Evolutionary conservation across 2,797 vertebrate genomes (phyloP), one percentile per base, ranked within the genome.

Genomic region (Phrynocephalus vlangalii): DNA sequence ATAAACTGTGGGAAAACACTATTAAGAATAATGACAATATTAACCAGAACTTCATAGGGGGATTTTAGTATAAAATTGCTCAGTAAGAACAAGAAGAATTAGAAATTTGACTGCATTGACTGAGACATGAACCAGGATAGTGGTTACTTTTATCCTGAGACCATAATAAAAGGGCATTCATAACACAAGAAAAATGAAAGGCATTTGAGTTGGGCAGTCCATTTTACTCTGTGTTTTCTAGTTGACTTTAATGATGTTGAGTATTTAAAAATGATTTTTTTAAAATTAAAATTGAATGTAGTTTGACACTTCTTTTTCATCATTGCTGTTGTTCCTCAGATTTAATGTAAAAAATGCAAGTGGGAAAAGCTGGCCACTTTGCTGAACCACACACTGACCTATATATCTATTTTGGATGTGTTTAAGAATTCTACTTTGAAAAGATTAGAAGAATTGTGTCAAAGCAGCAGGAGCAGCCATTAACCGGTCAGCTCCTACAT

Each of bases 171-270:
- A 56, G 9, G 52, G 52, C 52, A 56, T 56, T 56, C 38, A 44
- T 44, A 44, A 44, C 38, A 44, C 38, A 44, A 44, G 38, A 44
- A 44, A 44, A 44, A 44, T 44, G 38, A 92, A 93, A 93, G 89
- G 18, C 91, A 90, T 91, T 92, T 90, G 87, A 87, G 86, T 89
- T 92, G 87, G 87, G 15, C 87, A 92, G 88, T 90, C 91, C 91
- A 92, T 93, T 94, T 81, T 91, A 89, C 89, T 93, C 83, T 86
- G 79, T 78, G 66, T 92, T 87, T 26, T 56, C 83, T 91, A 6
- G 0, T 84, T 90, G 85, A 88, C 87, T 89, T 91, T 38, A 60
- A 79, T 67, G 79, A 44, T 83, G 83, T 63, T 11, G 44, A 83
- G 75, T 24, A 56, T 13, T 7, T 8, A 56, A 26, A 60, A 79